Percentiles rank a stretch among this genome's conserved stretches.
These are phyloP conservation scores for Thripadectes ignobilis DNA, from an alignment of 2,797 vertebrate genomes.

Conservation along the genomic window DNA sequence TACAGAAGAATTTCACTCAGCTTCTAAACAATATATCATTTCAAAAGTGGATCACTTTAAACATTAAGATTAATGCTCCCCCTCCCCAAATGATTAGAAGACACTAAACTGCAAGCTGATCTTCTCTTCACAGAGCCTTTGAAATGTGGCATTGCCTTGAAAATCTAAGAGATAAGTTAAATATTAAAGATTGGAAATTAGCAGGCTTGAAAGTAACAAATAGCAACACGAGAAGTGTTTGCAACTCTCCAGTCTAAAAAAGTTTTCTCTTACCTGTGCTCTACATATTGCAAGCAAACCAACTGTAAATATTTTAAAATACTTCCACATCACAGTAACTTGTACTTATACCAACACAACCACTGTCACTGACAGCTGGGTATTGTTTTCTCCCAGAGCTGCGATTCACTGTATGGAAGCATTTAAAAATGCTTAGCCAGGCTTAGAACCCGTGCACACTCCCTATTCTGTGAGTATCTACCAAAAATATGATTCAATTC, in stretches of 20 bases:
- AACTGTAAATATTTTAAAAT: neutral
- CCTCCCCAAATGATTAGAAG: slow-evolving; percentile 37
- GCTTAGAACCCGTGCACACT: neutral
- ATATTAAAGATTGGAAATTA: neutral
- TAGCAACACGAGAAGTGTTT: neutral
- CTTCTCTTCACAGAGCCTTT: slow-evolving; percentile 16
- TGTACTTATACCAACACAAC: neutral
- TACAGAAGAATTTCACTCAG: slow-evolving; percentile 75
- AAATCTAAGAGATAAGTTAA: slow-evolving; percentile 17
- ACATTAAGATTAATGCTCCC: slow-evolving; percentile 74
- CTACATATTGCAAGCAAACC: neutral
- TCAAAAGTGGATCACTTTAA: slow-evolving; percentile 70
- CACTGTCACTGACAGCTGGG: neutral
- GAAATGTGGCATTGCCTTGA: neutral
- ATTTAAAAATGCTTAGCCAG: neutral
- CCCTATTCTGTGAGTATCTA: neutral
- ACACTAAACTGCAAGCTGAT: slow-evolving; percentile 35
- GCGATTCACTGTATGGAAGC: neutral
- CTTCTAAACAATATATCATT: slow-evolving; percentile 76
- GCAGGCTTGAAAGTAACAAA: neutral
- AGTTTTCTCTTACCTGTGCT: neutral
- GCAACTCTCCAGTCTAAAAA: neutral
- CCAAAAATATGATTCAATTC: neutral
- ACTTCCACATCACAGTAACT: neutral
- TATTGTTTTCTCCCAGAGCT: neutral